A percentile compares a stretch with the other conserved stretches of the same genome.
These are phyloP conservation scores for Alviniconcha strummeri DNA, from an alignment of 2,888 invertebrate genomes.

Conservation along the genomic window DNA sequence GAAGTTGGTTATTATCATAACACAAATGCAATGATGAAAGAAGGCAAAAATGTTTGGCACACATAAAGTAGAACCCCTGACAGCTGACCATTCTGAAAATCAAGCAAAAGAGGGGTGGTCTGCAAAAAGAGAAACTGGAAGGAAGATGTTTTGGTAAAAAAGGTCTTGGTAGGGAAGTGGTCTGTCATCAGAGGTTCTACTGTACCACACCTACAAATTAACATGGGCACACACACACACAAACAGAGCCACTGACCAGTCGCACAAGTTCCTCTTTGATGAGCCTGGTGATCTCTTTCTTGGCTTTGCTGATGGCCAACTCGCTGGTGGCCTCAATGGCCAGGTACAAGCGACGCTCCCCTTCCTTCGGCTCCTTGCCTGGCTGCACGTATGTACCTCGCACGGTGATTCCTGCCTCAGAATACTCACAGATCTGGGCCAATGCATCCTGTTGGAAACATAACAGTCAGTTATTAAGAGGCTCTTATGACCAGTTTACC, in stretches of 20 bases:
- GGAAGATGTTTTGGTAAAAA: no score
- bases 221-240: background rate
- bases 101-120: no score
- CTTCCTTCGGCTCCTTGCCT: slow-evolving; percentile 82
- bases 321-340: slow-evolving; percentile 99
- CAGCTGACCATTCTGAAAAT: no score
- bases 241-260: slow-evolving; percentile 74
- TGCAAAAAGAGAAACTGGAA: no score
- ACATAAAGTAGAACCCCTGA: no score
- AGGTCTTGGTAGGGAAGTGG: no score
- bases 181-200: no score
- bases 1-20: background rate
- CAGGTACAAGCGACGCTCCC: slow-evolving; percentile 94
- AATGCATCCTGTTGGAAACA: slow-evolving; percentile 86
- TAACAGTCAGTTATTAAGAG: no score
- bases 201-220: background rate
- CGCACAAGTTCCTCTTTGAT: slow-evolving; percentile 98
- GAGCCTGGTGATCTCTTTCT: slow-evolving; percentile 91
- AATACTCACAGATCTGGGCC: slow-evolving; percentile 98
- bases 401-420: slow-evolving; percentile 98
- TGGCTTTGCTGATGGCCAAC: slow-evolving; percentile 79
- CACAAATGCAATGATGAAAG: no score
- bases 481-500: no score
- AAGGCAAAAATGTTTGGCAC: no score
- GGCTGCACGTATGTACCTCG: slow-evolving; percentile 95